Conservation (phyloP, 2,888 invertebrate species). For the Hydrotaea cyrtoneurina region DNA sequence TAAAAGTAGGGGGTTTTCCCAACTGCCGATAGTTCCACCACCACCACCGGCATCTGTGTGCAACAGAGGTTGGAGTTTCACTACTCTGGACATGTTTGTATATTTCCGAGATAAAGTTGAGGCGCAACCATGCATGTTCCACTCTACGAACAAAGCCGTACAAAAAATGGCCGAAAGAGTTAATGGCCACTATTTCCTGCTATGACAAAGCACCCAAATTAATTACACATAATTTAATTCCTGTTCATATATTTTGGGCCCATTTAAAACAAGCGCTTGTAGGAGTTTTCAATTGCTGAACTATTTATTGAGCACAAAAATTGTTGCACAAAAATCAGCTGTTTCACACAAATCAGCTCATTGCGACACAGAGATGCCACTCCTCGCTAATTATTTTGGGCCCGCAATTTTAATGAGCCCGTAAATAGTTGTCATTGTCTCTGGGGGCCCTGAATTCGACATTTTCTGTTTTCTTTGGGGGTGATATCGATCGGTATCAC, state of each 20-base stretch:
- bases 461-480: too few species aligned
- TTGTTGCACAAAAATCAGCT: not conserved
- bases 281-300: not conserved
- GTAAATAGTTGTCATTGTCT: not conserved
- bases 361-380: not conserved
- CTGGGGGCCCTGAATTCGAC: not conserved
- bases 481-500: not conserved
- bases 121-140: slow-evolving; percentile 14
- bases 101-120: slow-evolving; percentile 16
- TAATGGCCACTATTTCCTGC: slow-evolving; percentile 57
- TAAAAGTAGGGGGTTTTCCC: slow-evolving; percentile 31
- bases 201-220: not conserved
- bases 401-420: not conserved
- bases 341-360: not conserved
- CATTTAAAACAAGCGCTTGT: not conserved
- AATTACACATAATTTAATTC: slow-evolving; percentile 12
- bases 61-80: slow-evolving; percentile 21
- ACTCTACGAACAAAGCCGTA: not conserved
- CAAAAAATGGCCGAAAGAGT: not conserved
- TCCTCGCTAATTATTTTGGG: not conserved
- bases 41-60: slow-evolving; percentile 1
- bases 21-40: not conserved
- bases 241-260: not conserved
- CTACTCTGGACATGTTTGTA: not conserved
- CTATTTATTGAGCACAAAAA: slow-evolving; percentile 2